phyloP scores from a whole-genome alignment of 2,113 vertebrate species.

The Apteryx mantelli region DNA sequence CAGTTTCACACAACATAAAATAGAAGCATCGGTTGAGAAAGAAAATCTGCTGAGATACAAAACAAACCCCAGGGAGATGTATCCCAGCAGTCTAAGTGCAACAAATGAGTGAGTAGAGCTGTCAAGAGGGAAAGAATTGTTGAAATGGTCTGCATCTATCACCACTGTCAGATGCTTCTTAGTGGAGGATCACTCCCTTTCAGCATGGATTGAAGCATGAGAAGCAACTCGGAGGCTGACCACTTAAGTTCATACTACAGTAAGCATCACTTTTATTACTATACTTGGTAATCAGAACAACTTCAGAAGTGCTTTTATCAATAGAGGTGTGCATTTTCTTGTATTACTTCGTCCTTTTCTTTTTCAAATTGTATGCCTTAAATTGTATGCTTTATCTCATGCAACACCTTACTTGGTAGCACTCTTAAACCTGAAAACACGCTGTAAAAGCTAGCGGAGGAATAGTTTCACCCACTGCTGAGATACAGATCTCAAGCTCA shows the following conservation, averaged over 20 bases:
- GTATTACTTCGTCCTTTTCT: neutral
- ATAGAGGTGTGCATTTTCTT: neutral
- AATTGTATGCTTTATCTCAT: neutral
- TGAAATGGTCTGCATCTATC: slow-evolving; percentile 33
- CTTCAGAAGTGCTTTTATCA: neutral
- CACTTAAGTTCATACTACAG: neutral
- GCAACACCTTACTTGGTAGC: neutral
- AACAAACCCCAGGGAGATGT: neutral
- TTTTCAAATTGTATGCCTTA: neutral
- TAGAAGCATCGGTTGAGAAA: neutral
- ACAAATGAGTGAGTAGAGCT: slow-evolving; percentile 22
- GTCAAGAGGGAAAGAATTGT: slow-evolving; percentile 7
- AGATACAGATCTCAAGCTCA: neutral
- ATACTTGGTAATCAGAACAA: neutral
- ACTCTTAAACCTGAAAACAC: neutral
- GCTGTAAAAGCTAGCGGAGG: neutral
- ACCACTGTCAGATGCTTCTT: neutral
- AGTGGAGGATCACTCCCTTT: neutral
- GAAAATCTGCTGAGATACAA: neutral
- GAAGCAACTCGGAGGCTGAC: neutral
- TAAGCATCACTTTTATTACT: neutral
- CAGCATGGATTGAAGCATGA: neutral
- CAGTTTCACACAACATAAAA: neutral
- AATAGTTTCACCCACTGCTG: neutral
- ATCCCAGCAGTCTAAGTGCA: neutral